Percentiles rank a stretch among this genome's conserved stretches.
These are phyloP conservation scores for Amblyjoppa fuscipennis DNA, from an alignment of 2,888 invertebrate genomes.

Conservation along the genomic window DNA sequence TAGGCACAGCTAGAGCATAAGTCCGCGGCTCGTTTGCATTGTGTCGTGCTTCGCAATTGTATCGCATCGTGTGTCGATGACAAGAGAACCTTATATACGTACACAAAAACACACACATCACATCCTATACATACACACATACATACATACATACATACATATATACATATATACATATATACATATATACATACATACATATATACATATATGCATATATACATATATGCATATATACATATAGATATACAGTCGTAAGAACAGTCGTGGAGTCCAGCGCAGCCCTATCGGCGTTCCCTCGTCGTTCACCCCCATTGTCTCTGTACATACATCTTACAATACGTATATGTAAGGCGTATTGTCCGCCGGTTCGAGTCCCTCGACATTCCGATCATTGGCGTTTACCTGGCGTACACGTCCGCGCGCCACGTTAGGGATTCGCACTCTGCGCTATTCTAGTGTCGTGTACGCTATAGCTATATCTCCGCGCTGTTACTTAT, in stretches of 20 bases:
- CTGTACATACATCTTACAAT: conserved; percentile 36
- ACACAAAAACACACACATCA: background rate
- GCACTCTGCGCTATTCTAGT: conserved; percentile 50
- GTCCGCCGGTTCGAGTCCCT: conserved; percentile 46
- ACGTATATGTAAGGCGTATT: conserved; percentile 39
- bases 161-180: too few species aligned
- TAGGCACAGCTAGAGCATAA: conserved; percentile 54
- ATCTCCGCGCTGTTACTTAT: background rate
- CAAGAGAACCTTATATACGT: conserved; percentile 22
- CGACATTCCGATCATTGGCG: conserved; percentile 64
- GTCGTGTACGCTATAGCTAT: background rate
- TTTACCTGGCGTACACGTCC: conserved; percentile 52
- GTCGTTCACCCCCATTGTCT: conserved; percentile 53
- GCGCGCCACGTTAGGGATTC: conserved; percentile 50
- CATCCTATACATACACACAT: conserved; percentile 8
- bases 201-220: too few species aligned
- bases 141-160: background rate
- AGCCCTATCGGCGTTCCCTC: conserved; percentile 14
- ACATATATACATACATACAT: too few species aligned
- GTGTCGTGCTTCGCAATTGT: conserved; percentile 67
- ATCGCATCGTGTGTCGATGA: conserved; percentile 60
- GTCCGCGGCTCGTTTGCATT: conserved; percentile 65
- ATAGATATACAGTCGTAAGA: conserved; percentile 26
- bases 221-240: background rate
- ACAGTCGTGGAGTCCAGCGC: conserved; percentile 31